Evolutionary conservation across 2,888 invertebrate species (phyloP), one percentile per base, ranked within the genome.

Genomic region (Phaonia tiefii): DNA sequence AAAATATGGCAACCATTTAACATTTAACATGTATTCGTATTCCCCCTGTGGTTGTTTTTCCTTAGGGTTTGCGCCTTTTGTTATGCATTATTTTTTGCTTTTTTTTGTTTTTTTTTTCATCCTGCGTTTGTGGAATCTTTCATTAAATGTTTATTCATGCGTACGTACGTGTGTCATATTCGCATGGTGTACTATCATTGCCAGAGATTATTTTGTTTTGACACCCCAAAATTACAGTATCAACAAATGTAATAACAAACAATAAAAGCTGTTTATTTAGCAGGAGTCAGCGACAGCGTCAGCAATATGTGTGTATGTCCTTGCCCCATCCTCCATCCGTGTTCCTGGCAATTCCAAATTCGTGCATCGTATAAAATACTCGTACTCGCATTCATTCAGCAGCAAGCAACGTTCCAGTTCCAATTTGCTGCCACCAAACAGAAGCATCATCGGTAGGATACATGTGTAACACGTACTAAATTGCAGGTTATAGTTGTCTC

Each of bases 121-220:
- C n/a, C n/a, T n/a, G n/a, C n/a, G n/a, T n/a, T 4, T 2, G 49
- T 11, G 13, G 22, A 20, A 25, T 46, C 46, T 15, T 63, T 63
- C 42, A 63, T 63, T 63, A 63, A 63, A 46, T 63, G 56, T 75
- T 26, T 49, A 58, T 60, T 15, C 72, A 54, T 66, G 15, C 56
- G n/a, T 49, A 37, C 56, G 17, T 75, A 63, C 69, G 67, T 76
- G 65, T 74, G 74, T 42, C 80, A 79, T 75, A 77, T 82, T 85
- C 80, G 84, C 83, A 82, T 86, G 84, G 86, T 85, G 4, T 31
- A 84, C 83, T 85, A 86, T 86, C 86, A 85, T 49, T 25, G 56
- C 31, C 44, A 71, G 13, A 70, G 56, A 56, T 75, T 67, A 69
- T 60, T 80, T 74, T 77, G 42, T 54, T 73, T 66, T 70, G 60